A percentile compares a stretch with the other conserved stretches of the same genome.
Conservation (phyloP, 2,113 vertebrate species). For the Elgaria multicarinata region DNA sequence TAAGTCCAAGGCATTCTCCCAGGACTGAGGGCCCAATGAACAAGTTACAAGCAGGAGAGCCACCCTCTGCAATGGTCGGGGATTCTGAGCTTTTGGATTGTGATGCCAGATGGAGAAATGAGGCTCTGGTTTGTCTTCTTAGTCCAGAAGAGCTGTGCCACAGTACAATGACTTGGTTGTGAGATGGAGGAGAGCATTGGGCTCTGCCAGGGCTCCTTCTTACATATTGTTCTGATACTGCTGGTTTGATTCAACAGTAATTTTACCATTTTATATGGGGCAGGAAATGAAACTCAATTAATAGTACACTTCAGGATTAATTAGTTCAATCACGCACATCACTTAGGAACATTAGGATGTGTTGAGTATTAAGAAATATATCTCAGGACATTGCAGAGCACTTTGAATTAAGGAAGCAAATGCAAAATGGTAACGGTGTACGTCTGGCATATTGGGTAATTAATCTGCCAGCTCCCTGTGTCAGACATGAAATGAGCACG, state of each 20-base stretch:
- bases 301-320: constrained; percentile 63
- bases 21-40: not conserved
- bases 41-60: not conserved
- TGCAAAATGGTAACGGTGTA: not conserved
- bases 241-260: constrained; percentile 21
- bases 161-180: too few species aligned
- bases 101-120: not conserved
- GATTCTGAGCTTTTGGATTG: not conserved
- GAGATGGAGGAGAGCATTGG: not conserved
- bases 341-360: constrained; percentile 45
- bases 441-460: not conserved
- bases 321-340: constrained; percentile 64
- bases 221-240: not conserved
- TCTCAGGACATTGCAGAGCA: constrained; percentile 34
- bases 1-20: not conserved
- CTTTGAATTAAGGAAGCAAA: constrained; percentile 33
- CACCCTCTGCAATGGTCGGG: not conserved
- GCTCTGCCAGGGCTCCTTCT: too few species aligned
- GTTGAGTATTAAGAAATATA: constrained; percentile 50
- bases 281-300: constrained; percentile 68
- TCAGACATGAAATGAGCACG: constrained; percentile 25
- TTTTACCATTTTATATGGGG: constrained; percentile 27
- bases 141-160: not conserved
- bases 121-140: not conserved
- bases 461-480: not conserved